These are phyloP conservation scores for Gymnothorax javanicus DNA, from an alignment of 2,797 vertebrate species.

Conservation along the genomic window DNA sequence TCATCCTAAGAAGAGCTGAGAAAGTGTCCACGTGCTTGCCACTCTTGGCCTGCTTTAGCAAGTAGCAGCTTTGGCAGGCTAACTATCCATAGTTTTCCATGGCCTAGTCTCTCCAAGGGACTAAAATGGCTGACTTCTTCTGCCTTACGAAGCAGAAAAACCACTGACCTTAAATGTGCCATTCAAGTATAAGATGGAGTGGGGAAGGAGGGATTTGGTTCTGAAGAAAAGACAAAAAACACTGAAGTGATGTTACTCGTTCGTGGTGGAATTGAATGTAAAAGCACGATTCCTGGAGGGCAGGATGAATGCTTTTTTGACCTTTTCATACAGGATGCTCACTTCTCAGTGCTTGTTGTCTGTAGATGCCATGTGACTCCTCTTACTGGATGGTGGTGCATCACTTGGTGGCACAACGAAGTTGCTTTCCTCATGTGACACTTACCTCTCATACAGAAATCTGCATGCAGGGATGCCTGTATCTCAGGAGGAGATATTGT, in stretches of 20 bases:
- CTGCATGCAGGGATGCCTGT: conserved; percentile 22
- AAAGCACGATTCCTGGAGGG: neutral
- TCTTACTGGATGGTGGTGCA: neutral
- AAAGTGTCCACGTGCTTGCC: neutral
- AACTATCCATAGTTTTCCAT: neutral
- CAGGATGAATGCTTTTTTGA: neutral
- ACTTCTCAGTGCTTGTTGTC: neutral
- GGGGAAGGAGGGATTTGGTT: conserved; percentile 3
- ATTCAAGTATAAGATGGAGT: neutral
- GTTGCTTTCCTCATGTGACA: neutral
- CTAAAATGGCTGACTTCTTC: neutral
- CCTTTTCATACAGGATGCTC: neutral
- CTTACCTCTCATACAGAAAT: neutral
- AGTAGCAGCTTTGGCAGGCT: neutral
- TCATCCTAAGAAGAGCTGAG: neutral
- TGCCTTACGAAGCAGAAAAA: neutral
- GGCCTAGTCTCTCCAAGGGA: neutral
- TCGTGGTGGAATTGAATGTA: neutral
- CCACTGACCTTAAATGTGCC: neutral
- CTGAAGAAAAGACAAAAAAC: neutral
- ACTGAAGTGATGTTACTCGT: neutral
- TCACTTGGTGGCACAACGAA: neutral
- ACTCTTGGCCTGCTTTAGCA: neutral
- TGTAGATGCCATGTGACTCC: neutral
- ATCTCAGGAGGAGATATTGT: neutral